Evolutionary conservation across 2,888 invertebrate species (phyloP), one percentile per base, ranked within the genome.

Genomic region (Epirrhoe alternata): DNA sequence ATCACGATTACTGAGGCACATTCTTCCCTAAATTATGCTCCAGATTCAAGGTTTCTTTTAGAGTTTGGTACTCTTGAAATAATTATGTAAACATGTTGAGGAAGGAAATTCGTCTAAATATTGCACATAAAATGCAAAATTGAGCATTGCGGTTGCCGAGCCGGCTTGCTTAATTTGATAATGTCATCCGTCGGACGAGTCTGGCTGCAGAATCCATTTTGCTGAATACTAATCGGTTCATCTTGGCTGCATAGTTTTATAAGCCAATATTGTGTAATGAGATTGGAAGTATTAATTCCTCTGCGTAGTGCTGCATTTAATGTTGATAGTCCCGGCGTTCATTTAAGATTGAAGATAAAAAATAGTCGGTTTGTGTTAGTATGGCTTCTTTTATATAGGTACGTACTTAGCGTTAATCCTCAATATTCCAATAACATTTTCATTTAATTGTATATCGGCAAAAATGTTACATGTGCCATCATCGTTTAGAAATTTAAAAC

Each of bases 181-280:
- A 74, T 71, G 59, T 66, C 69, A 64, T 70, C 60, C 57, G 68
- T 65, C 70, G 60, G 72, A 60, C 72, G 60, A 68, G 71, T 70
- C 72, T 69, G 69, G 69, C 68, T 73, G 67, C 68, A 64, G 70
- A 69, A 68, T 73, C 69, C 70, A 68, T 72, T 72, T 76, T 70
- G 74, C 68, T 67, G 74, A 70, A 75, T 72, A 67, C 66, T 73
- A 72, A 73, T 69, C 60, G 51, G 58, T 64, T 70, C 54, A 45
- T 52, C 61, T 53, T 45, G 57, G 16, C 69, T 64, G 66, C 69
- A 62, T 70, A 69, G 63, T 66, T 66, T 58, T 63, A 68, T 56
- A 69, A 71, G 54, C 60, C 45, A 65, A 54, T 59, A 63, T 64
- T 66, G 58, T 62, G 58, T 60, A 61, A 68, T 71, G 57, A 35